Base-by-base conservation (phyloP, 1,140 invertebrate genomes). In the Lysiphlebus fabarum region DNA sequence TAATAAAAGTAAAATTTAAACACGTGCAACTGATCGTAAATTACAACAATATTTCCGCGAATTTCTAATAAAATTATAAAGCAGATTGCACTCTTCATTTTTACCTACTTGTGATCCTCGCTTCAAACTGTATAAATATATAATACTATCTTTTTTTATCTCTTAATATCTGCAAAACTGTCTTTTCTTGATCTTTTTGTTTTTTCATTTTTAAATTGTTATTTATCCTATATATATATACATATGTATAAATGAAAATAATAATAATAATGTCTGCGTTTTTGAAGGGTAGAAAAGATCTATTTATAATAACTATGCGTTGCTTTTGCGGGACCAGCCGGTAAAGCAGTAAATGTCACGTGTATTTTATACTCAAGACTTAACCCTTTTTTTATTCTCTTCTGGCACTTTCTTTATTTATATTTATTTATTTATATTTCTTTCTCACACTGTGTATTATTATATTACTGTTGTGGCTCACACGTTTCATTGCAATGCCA, bases 1-100 rank as follows among this genome's bases (percentile, higher is more conserved):
- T 26, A 26, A 26, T 26, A 26, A 26, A 26, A 26, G 17, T 26
- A 26, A 26, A 26, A 26, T 26, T 26, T 26, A 26, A 26, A 26
- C 17, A 26, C 17, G 17, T 26, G 17, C 17, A 26, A 26, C 17
- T 26, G 17, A 26, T 26, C 76, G 74, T 79, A 79, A 77, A 79
- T 78, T 77, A 77, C 70, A 63, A 62, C 73, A 75, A 79, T 77
- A 77, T 78, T 79, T 79, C 77, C 74, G 73, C 75, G 76, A 79
- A 79, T 75, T 76, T 71, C 73, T 78, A 78, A 78, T 76, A 74
- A 79, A 76, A 79, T 79, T 79, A 79, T 73, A 74, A 77, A 75
- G 65, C 70, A 72, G 74, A 73, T 75, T 70, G 72, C 70, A 60
- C 50, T 67, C 65, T 41, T 14, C 36, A 7, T 37, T 41, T 37